Percentiles rank a stretch among this genome's conserved stretches.
phyloP scores from a whole-genome alignment of 2,888 invertebrate species.

The Strigamia crassipes region DNA sequence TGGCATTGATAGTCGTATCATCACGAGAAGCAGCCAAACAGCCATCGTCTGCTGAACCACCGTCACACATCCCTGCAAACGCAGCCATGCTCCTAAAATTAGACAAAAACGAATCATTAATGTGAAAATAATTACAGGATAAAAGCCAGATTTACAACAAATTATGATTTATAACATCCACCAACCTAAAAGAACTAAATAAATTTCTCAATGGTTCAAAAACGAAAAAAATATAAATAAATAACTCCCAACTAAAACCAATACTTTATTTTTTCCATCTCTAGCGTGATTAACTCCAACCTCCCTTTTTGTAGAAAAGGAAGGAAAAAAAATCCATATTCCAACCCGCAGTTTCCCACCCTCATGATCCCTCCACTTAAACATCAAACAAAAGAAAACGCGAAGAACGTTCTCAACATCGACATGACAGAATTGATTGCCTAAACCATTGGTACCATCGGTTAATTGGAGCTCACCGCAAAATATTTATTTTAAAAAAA shows the following conservation, averaged over 20 bases:
- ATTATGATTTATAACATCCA: background rate
- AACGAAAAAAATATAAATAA: background rate
- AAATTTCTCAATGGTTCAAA: background rate
- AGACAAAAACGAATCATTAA: constrained; percentile 7
- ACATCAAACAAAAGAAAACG: background rate
- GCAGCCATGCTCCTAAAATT: constrained; percentile 83
- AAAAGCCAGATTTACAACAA: background rate
- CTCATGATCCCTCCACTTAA: background rate
- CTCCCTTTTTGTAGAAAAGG: background rate
- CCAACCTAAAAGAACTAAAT: background rate
- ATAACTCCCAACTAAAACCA: background rate
- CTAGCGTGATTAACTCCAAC: background rate
- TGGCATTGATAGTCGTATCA: constrained; percentile 95
- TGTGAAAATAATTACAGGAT: constrained; percentile 31
- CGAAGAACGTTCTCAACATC: background rate
- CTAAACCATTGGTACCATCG: too few relatives aligned
- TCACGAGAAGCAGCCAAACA: constrained; percentile 95
- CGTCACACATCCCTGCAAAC: constrained; percentile 98
- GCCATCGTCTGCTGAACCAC: constrained; percentile 95
- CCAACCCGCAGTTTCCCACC: constrained; percentile 7
- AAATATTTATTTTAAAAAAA: background rate
- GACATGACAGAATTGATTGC: background rate
- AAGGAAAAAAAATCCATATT: background rate
- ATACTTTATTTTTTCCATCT: background rate
- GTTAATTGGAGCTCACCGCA: background rate